A percentile compares a stretch with the other conserved stretches of the same genome.
Conservation (phyloP, 30 jellyfish, hydroid and myxozoan species). For the Cassiopea xamachana region DNA sequence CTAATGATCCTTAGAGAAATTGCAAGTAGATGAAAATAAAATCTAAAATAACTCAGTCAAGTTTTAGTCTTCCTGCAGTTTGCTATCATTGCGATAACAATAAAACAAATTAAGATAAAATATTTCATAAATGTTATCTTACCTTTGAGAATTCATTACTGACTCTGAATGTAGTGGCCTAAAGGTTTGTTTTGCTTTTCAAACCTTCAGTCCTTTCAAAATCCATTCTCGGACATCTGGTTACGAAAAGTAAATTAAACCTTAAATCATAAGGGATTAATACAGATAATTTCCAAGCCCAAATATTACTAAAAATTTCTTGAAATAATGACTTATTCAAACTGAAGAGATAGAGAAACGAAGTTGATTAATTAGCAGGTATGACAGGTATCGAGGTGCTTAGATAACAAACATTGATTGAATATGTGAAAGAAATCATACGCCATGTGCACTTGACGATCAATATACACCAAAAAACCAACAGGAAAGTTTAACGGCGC, state of each 20-base stretch:
- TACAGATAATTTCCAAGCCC: neutral
- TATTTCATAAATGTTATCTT: neutral
- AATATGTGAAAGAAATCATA: conserved; percentile 26
- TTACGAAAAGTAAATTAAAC: neutral
- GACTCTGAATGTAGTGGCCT: neutral
- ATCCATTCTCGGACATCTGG: neutral
- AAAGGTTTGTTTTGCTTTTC: neutral
- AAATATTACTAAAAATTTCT: neutral
- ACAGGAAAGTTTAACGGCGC: neutral
- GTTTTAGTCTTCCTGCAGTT: no score
- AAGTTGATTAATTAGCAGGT: conserved; percentile 23
- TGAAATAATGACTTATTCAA: neutral
- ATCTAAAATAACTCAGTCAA: no score
- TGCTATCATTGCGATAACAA: no score
- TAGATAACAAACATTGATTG: conserved; percentile 44
- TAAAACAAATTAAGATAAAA: neutral
- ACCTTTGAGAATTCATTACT: neutral
- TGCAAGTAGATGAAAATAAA: no score
- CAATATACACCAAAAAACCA: neutral
- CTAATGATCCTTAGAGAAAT: no score
- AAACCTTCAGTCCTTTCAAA: neutral
- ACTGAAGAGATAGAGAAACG: neutral
- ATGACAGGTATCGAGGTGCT: conserved; percentile 37
- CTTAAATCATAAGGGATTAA: neutral
- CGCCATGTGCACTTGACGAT: conserved; percentile 43